Conservation (phyloP, 1,140 invertebrate genomes). For the Drosophila quadrilineata region DNA sequence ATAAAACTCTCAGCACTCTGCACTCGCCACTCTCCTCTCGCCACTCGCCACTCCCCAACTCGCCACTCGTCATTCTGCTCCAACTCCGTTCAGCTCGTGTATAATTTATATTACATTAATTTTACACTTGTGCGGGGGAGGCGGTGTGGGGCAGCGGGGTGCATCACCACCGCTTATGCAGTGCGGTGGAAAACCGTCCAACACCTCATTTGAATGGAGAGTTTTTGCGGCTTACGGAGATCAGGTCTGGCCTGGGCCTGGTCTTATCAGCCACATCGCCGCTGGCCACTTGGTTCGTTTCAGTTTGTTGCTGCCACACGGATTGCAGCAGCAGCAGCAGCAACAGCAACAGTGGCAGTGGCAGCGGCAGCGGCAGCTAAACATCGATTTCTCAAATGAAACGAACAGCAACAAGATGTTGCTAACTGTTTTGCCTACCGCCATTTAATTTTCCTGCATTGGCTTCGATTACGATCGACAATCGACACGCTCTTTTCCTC, state of each 20-base stretch:
- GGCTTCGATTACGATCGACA: conserved; percentile 70
- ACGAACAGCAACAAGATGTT: conserved; percentile 16
- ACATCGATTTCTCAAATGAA: conserved; percentile 39
- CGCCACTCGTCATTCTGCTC: not conserved
- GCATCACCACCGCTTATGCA: no score
- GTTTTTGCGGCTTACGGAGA: no score
- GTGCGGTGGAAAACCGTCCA: conserved; percentile 7
- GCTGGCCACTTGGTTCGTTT: conserved; percentile 19
- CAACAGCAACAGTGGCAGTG: not conserved
- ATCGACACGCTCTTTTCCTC: conserved; percentile 43
- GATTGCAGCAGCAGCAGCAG: conserved; percentile 12
- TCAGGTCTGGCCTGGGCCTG: no score
- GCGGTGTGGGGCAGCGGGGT: not conserved
- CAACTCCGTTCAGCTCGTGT: conserved; percentile 23
- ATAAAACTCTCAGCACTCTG: conserved; percentile 15
- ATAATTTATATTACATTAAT: conserved; percentile 77
- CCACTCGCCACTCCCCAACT: conserved; percentile 2
- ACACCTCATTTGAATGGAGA: conserved; percentile 67
- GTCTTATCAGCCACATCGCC: conserved; percentile 43
- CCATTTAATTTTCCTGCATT: conserved; percentile 55
- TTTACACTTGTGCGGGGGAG: conserved; percentile 10
- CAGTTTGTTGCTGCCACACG: not conserved
- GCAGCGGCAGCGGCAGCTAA: conserved; percentile 16
- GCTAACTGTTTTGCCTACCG: conserved; percentile 50
- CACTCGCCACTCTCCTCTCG: no score